These are phyloP conservation scores for Sebastes goodei DNA, from an alignment of 2,797 vertebrate genomes.

Conservation along the genomic window DNA sequence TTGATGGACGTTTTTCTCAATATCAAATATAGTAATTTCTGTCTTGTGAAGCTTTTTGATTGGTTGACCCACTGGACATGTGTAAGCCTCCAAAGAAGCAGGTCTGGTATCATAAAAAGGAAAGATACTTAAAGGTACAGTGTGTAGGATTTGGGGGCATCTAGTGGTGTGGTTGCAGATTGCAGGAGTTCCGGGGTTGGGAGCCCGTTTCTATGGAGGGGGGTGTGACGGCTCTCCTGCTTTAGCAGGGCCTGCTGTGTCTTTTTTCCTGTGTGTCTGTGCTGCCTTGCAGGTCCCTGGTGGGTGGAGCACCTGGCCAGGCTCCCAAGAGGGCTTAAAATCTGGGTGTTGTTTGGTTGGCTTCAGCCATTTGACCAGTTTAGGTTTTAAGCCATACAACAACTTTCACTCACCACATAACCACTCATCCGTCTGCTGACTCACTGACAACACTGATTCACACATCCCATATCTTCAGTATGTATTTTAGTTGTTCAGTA, in stretches of 20 bases:
- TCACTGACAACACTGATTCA: fast-evolving
- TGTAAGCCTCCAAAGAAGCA: background rate
- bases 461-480: too few relatives aligned
- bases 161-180: background rate
- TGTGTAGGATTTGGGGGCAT: background rate
- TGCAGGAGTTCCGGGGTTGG: too few relatives aligned
- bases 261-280: background rate
- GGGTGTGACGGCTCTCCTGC: too few relatives aligned
- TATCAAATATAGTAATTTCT: background rate
- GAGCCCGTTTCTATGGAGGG: too few relatives aligned
- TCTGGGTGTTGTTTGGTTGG: background rate
- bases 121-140: background rate
- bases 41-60: background rate
- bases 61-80: background rate
- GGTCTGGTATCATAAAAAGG: background rate
- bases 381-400: background rate
- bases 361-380: background rate
- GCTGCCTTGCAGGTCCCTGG: background rate
- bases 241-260: background rate
- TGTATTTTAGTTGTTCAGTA: too few relatives aligned
- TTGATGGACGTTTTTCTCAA: background rate
- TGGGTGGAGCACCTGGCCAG: background rate
- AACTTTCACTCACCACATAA: background rate
- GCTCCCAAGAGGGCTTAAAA: background rate
- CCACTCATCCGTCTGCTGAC: background rate